These are phyloP conservation scores for Ichneumon xanthorius DNA, from an alignment of 2,888 invertebrate genomes.

Conservation along the genomic window DNA sequence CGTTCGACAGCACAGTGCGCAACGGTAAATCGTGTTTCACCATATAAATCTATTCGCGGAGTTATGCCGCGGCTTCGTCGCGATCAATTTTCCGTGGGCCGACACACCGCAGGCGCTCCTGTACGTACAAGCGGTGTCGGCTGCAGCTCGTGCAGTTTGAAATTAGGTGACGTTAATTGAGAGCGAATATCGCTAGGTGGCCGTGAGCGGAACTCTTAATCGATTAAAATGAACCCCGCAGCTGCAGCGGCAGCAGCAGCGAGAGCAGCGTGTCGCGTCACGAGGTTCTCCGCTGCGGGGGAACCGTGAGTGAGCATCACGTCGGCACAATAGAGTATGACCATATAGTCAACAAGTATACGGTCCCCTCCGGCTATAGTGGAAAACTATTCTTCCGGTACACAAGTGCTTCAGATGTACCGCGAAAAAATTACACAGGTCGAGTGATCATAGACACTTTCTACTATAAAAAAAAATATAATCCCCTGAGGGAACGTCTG, in stretches of 20 bases:
- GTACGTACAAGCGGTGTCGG: conserved; percentile 52
- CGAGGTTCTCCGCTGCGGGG: conserved; percentile 22
- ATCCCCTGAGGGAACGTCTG: too few relatives aligned
- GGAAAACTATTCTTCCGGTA: neutral
- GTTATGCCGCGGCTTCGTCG: conserved; percentile 39
- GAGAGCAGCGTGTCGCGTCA: conserved; percentile 15
- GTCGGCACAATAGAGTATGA: neutral
- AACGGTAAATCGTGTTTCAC: conserved; percentile 14
- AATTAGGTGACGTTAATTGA: conserved; percentile 69
- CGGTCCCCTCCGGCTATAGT: neutral
- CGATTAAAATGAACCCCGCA: conserved; percentile 62
- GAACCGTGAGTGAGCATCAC: conserved; percentile 24
- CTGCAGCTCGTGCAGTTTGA: conserved; percentile 62
- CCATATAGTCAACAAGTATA: neutral
- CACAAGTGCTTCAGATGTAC: neutral
- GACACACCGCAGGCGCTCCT: conserved; percentile 52
- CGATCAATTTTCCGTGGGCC: conserved; percentile 57
- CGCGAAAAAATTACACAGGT: neutral
- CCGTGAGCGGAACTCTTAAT: conserved; percentile 57
- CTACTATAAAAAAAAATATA: too few relatives aligned
- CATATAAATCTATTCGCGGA: conserved; percentile 16
- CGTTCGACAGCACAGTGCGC: neutral
- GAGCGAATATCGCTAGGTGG: conserved; percentile 63
- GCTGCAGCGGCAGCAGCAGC: conserved; percentile 21
- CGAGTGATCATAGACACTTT: neutral